phyloP scores from a whole-genome alignment of 2,113 vertebrate species.

The Neomonachus schauinslandi region DNA sequence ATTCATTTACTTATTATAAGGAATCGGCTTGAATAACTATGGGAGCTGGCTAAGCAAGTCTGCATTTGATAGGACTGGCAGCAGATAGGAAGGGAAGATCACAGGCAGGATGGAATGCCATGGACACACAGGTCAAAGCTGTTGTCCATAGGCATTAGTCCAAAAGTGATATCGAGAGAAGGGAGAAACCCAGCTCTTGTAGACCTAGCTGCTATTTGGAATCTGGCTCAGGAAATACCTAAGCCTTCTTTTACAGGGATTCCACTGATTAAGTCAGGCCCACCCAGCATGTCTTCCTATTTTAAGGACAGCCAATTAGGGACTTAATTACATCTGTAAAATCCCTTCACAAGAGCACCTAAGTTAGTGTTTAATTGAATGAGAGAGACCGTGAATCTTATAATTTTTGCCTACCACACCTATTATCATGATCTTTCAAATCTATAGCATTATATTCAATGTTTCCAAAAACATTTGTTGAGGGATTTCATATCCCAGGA shows the following conservation, averaged over 20 bases:
- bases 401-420: not conserved
- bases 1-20: not conserved
- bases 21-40: not conserved
- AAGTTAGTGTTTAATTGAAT: not conserved
- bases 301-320: not conserved
- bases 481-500: not conserved
- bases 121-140: not conserved
- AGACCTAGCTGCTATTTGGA: not conserved
- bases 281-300: not conserved
- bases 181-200: not conserved
- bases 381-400: not conserved
- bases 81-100: not conserved
- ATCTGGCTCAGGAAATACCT: not conserved
- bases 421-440: not conserved
- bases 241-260: not conserved
- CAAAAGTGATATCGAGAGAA: not conserved
- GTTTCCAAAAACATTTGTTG: not conserved
- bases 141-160: not conserved
- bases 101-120: not conserved
- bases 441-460: not conserved
- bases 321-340: not conserved
- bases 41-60: not conserved
- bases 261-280: not conserved
- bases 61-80: not conserved
- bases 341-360: not conserved